Percentiles rank a stretch among this genome's conserved stretches.
Evolutionary conservation across 2,797 vertebrate genomes (phyloP).

Genomic region (Phoeniculus purpureus): DNA sequence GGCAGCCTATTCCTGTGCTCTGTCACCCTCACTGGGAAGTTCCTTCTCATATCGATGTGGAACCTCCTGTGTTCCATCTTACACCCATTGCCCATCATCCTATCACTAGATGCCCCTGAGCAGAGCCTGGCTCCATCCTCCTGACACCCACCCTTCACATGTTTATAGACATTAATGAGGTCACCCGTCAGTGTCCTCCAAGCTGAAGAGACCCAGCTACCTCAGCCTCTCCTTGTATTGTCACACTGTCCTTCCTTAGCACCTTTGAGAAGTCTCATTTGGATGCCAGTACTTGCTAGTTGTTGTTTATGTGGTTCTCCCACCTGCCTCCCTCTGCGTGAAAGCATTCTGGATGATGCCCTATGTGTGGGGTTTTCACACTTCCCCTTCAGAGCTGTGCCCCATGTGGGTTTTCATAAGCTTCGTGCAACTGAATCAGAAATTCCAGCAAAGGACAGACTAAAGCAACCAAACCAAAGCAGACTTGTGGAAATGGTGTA

Average conservation of each 20-base stretch:
- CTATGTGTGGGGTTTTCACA: accelerated
- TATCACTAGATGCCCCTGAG: too few species aligned
- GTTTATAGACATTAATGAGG: too few species aligned
- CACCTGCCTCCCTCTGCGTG: accelerated
- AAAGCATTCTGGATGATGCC: background rate
- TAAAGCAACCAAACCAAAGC: background rate
- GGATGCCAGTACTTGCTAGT: background rate
- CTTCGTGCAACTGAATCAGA: accelerated
- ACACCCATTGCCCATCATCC: too few species aligned
- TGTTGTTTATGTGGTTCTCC: accelerated
- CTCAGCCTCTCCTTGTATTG: too few species aligned
- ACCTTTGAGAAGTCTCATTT: background rate
- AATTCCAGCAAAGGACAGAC: background rate
- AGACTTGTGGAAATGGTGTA: background rate
- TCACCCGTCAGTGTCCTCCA: too few species aligned
- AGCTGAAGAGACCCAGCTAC: too few species aligned
- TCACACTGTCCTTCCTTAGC: accelerated
- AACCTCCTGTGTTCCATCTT: too few species aligned
- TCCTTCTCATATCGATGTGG: too few species aligned
- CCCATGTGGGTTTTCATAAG: accelerated
- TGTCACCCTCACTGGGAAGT: too few species aligned
- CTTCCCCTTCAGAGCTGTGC: accelerated
- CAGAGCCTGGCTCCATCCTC: too few species aligned
- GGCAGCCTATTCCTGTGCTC: too few species aligned
- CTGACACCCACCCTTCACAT: too few species aligned